Base-by-base conservation (phyloP, 2,113 vertebrate genomes). In the Atlantisia rogersi region DNA sequence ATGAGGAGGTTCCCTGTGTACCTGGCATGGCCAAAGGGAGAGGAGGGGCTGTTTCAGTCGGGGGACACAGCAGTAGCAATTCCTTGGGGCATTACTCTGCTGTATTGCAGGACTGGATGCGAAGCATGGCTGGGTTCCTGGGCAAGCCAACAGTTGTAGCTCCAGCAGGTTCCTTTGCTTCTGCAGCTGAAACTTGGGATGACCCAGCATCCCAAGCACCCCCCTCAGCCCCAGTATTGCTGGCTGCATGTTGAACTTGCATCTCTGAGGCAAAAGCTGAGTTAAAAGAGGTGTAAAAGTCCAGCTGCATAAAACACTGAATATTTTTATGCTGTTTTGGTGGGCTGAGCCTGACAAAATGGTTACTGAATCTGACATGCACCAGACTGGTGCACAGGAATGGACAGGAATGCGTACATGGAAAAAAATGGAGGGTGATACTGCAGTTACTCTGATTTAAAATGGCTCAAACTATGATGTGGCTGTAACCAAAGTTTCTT, bases 1-100 rank as follows among this genome's bases (percentile, higher is more conserved):
- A 26, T 35, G 6, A 0, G 37, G 24, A 62, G 40, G 48, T 83
- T 53, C 91, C 37, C 10, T 0, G 0, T 8, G 13, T 74, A 31
- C 5, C 59, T 75, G 62, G 29, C 0, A 3, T 35, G 39, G 40
- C 56, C n/a, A 26, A 26, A 90, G 28, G 44, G 9, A 21, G 17
- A 29, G 12, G 6, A 48, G 25, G 21, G 3, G 10, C 56, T 89
- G 10, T 86, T 81, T 26, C 10, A 11, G 25, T 46, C 5, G 12
- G 42, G 22, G 39, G 17, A 9, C 6, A 6, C 12, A 35, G 58
- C 71, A 56, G 31, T 21, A 64, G 39, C 2, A 3, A 4, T 26
- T 86, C 40, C 32, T 25, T 7, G 5, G 12, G 52, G 13, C 39
- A 3, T 32, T 16, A 8, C 46, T 81, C 13, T 59, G 25, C 52